Evolutionary conservation across 2,797 vertebrate species (phyloP), one percentile per base, ranked within the genome.

Genomic region (Rhinophrynus dorsalis): DNA sequence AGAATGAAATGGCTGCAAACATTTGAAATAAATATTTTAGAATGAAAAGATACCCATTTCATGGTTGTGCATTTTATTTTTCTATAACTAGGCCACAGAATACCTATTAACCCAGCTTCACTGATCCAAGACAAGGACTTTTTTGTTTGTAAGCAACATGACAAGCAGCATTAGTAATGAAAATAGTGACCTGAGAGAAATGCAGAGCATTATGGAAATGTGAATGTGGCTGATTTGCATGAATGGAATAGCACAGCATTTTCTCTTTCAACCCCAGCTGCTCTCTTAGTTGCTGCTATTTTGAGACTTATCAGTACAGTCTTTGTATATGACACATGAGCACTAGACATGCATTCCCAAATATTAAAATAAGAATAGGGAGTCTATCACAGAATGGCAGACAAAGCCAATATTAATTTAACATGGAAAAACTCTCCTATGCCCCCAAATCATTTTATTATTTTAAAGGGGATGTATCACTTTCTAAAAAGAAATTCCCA

Each of bases 211-310:
- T 44, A 35, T 32, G 24, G 6, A 23, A 55, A 66, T 24, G 37
- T n/a, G 63, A 65, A 51, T 63, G 61, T 52, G 23, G 10, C 47
- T 52, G 24, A 52, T 65, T 66, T 66, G 26, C 63, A 32, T 66
- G 61, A 44, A 42, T 45, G 17, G 29, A 65, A 30, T 29, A 42
- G 26, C 10, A 21, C 26, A 15, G 33, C 24, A 52, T 38, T 64
- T 54, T 54, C 20, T 29, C 21, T 59, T 59, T 59, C 26, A 44
- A 15, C 27, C 57, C 50, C 45, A 51, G 60, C 60, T 63, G 60
- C 47, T 30, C 26, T 30, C 26, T 20, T 13, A 37, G 10, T 8
- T 54, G 33, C 50, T 65, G 35, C 20, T 21, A 40, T 42, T 42
- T 54, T 65, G 12, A 32, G 42, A 45, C 17, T 18, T 10, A 7